Conservation (phyloP, 2,113 vertebrate species). For the Oncorhynchus gorbuscha region DNA sequence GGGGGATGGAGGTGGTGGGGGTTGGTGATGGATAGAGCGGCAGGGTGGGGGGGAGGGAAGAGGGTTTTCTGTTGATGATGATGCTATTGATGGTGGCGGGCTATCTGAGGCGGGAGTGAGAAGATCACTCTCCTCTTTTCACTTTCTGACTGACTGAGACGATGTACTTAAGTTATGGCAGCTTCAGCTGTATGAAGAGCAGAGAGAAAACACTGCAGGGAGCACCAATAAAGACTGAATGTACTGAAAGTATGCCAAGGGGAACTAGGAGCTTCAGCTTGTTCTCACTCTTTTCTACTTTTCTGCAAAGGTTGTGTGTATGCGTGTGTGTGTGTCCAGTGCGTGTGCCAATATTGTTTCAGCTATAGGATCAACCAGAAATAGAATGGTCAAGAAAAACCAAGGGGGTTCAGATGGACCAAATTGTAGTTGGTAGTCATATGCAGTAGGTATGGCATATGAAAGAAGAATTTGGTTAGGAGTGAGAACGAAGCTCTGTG, state of each 20-base stretch:
- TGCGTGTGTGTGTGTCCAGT: not conserved
- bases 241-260: constrained; percentile 30
- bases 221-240: constrained; percentile 27
- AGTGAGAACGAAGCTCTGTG: constrained; percentile 46
- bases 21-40: not conserved
- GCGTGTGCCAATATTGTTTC: no score
- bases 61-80: constrained; percentile 1
- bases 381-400: not conserved
- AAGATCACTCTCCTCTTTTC: constrained; percentile 45
- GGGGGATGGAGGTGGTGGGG: constrained; percentile 13
- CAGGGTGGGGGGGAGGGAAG: not conserved
- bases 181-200: constrained; percentile 50
- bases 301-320: constrained; percentile 5
- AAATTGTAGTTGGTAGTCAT: no score
- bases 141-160: constrained; percentile 34
- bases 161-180: constrained; percentile 50
- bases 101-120: not conserved
- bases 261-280: constrained; percentile 40
- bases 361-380: no score
- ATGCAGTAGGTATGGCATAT: not conserved
- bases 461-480: constrained; percentile 37
- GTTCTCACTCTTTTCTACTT: constrained; percentile 33
- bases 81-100: not conserved
- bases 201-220: constrained; percentile 10
- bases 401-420: not conserved